Base-by-base conservation (phyloP, 2,113 vertebrate genomes). In the Megaleporinus macrocephalus region DNA sequence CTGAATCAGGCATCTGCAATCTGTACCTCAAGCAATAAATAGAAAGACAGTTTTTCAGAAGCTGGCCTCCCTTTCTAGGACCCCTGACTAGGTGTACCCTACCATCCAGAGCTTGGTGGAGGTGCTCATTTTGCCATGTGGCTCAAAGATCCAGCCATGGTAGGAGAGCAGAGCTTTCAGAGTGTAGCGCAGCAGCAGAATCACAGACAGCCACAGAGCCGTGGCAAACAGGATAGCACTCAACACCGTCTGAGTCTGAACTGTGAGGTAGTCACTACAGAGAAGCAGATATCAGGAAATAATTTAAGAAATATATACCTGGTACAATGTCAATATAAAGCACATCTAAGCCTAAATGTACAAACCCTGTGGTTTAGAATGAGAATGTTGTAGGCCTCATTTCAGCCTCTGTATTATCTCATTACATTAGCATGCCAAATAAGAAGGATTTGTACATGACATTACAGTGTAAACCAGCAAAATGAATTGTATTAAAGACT, bases 61-160 rank as follows among this genome's bases (percentile, higher is more conserved):
- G 7, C 33, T 11, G 22, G 41, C 24, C 13, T n/a, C 15, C 30
- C 18, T 44, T 33, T n/a, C 65, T 14, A 69, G 33, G 7, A 10
- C 11, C 44, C n/a, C 16, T 44, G 51, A 89, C 80, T 1, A 20
- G 24, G 24, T 5, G 27, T 36, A 41, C 51, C 72, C 1, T 93
- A 99, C 97, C 89, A 95, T 91, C 97, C 97, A 99, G 83, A 96
- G 78, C 87, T 90, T 95, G 85, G 97, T 98, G 79, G 92, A 90
- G 22, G 83, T 80, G 88, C 94, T 97, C 89, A 93, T 94, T 89
- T 80, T 93, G 9, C 96, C 96, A 0, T 98, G 97, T 49, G 96
- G 95, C 90, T 99, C 96, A 24, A 98, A 98, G 91, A 99, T 97
- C 97, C 97, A 99, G 0, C 95, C 95, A 0, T 98, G 97, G 92